phyloP scores from a whole-genome alignment of 2,888 invertebrate genomes.

The Augochlorella aurata region DNA sequence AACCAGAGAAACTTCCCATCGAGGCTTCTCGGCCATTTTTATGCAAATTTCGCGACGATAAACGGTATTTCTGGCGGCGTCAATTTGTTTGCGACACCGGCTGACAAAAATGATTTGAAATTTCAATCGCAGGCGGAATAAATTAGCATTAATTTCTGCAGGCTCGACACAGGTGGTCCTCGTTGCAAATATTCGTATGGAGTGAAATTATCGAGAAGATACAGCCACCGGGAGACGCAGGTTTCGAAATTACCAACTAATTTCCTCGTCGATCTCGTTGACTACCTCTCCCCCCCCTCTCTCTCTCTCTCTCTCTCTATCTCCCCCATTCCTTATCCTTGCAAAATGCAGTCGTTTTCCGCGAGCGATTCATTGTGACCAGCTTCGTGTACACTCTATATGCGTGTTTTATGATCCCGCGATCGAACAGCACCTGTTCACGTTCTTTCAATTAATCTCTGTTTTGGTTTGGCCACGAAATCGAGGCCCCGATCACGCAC shows the following conservation, averaged over 20 bases:
- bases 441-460: conserved; percentile 56
- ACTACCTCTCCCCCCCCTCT: not conserved
- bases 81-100: not conserved
- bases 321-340: not conserved
- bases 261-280: conserved; percentile 17
- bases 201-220: conserved; percentile 1
- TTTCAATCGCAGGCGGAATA: not conserved
- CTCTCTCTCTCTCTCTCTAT: not conserved
- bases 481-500: not conserved
- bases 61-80: not conserved
- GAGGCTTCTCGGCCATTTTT: not conserved
- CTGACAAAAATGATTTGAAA: not conserved
- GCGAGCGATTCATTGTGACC: not conserved
- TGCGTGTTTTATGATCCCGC: conserved; percentile 32
- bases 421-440: conserved; percentile 36
- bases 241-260: not conserved
- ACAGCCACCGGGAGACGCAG: not conserved
- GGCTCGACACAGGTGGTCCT: not conserved
- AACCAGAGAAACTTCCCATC: not conserved
- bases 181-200: not conserved
- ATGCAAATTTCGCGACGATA: not conserved
- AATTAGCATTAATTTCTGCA: not conserved
- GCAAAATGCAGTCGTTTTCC: conserved; percentile 30
- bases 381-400: conserved; percentile 29
- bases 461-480: conserved; percentile 25